Conservation (phyloP, 2,113 vertebrate genomes). For the Drymodes brunneopygia region DNA sequence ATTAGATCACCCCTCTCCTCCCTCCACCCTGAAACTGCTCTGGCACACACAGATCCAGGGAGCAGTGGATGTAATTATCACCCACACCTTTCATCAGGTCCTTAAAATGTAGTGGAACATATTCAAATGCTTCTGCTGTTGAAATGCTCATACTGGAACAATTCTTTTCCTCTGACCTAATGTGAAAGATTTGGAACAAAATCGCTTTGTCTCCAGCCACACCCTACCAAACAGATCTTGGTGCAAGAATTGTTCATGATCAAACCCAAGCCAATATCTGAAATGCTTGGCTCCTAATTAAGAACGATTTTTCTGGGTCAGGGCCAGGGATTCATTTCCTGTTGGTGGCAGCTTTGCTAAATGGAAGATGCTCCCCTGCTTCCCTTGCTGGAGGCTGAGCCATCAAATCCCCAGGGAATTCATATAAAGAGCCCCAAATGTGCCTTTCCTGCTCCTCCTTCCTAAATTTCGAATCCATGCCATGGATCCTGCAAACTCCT, state of each 20-base stretch:
- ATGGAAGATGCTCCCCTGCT: background rate
- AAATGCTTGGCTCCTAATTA: background rate
- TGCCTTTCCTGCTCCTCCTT: background rate
- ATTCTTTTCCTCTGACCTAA: background rate
- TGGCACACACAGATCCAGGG: background rate
- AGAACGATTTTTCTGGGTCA: background rate
- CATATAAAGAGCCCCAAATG: background rate
- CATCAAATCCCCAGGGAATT: background rate
- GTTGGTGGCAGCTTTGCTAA: background rate
- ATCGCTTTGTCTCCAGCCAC: background rate
- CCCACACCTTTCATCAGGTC: background rate
- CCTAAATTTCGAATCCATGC: background rate
- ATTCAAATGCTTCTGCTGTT: background rate
- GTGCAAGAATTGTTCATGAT: background rate
- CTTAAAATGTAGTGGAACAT: background rate
- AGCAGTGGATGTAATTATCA: background rate
- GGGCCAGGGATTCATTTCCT: background rate
- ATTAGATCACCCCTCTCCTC: background rate
- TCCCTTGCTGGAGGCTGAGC: background rate
- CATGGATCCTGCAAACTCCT: background rate
- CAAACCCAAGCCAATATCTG: background rate
- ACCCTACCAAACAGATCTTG: background rate
- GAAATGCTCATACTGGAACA: background rate
- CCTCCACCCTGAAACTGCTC: background rate
- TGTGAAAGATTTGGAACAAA: background rate